Evolutionary conservation across 1,140 invertebrate genomes (phyloP), one percentile per base, ranked within the genome.

Genomic region (Bombus picipes): DNA sequence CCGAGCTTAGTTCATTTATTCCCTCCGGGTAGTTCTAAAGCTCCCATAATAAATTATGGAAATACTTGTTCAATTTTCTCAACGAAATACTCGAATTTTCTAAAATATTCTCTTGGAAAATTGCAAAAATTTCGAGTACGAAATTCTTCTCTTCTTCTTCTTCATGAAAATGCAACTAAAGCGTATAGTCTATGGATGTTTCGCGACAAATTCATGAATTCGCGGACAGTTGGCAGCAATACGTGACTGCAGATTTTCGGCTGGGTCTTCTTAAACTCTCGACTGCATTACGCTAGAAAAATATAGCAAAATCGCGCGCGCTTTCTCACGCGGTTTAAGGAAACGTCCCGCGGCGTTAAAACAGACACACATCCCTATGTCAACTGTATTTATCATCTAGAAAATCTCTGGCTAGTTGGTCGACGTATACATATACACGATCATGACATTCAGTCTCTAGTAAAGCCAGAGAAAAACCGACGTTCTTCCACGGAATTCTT

Each of bases 341-440:
- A 59, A 73, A 59, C n/a, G 81, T 68, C 32, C 3, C 13, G 43
- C 37, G 62, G 32, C 62, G 66, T 83, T 83, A 77, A 57, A 43
- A 62, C 73, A 32, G 65, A 78, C 65, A 77, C 81, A 66, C 68
- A 43, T 84, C 68, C 53, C 76, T 37, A 41, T 80, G 76, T 72
- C 83, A 71, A 15, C 2, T 76, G 76, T 86, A 68, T 75, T 86
- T 82, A 68, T 82, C 34, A 74, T 86, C 80, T 41, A 39, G 34
- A 13, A 37, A 81, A 68, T 81, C 59, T 82, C 72, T 43, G 59
- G 28, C 57, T 59, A 32, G 76, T 71, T 79, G 53, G 57, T 1
- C 57, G 65, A 41, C 37, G 53, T 13, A 25, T 15, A 32, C 15
- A 66, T 25, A 34, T 12, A 37, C 65, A 57, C 74, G 68, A 68